Evolutionary conservation across 2,797 vertebrate genomes (phyloP), one percentile per base, ranked within the genome.

Genomic region (Spinus pinus): DNA sequence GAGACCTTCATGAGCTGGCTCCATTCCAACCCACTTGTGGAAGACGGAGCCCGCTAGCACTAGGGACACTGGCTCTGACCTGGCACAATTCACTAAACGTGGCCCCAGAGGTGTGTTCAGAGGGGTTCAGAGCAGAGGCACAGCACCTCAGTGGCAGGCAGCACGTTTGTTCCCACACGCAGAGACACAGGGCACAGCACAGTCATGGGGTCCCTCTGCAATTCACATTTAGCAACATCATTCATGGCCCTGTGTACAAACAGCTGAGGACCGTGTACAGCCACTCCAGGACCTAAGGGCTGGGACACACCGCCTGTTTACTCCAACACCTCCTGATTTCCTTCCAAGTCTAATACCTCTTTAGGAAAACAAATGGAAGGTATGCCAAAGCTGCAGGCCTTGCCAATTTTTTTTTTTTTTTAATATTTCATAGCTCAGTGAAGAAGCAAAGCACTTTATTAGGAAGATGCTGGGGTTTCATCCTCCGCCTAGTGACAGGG

Each of bases 401-500:
- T 57, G 87, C 57, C 84, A 50, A 84, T 12, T 51, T 49, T 9
- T 18, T 9, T 18, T 19, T 51, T 51, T 41, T 41, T 41, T 41
- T 4, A 41, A 85, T 35, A 89, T 31, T 62, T 41, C 53, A 75
- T 22, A 82, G 74, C 51, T 72, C 41, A 12, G 13, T 2, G 79
- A 81, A 81, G 87, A 80, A 64, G 87, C 79, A 33, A 71, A 86
- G 57, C 53, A 2, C 46, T 50, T n/a, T 0, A 31, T 15, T 41
- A 58, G 22, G 4, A 22, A 42, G 50, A 46, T 0, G 5, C 44
- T 4, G 7, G 79, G 37, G 79, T 37, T 88, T 31, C 6, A 1
- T 90, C 89, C 91, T 95, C 89, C 93, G 93, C 72, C 94, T 94
- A 92, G 95, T 74, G 93, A 88, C 84, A 3, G 67, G 39, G 88